phyloP scores from a whole-genome alignment of 2,113 vertebrate genomes.

The Eleginops maclovinus region DNA sequence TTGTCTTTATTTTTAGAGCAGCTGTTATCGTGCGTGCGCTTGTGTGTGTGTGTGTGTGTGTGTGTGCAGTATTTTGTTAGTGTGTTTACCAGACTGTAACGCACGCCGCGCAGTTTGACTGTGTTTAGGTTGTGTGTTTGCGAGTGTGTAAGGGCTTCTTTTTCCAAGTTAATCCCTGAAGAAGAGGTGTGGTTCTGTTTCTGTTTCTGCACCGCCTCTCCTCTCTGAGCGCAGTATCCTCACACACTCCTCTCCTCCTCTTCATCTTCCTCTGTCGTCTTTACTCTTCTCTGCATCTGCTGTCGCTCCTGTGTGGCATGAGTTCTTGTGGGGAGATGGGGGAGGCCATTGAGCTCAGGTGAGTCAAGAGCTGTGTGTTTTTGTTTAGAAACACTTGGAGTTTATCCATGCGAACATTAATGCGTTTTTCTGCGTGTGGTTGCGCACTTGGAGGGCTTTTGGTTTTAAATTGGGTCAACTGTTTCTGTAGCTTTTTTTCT shows the following conservation, averaged over 20 bases:
- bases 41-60: slow-evolving; percentile 24
- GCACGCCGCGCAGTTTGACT: slow-evolving; percentile 36
- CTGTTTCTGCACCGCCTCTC: slow-evolving; percentile 58
- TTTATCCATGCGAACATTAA: neutral
- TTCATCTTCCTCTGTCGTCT: slow-evolving; percentile 45
- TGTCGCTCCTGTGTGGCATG: slow-evolving; percentile 63
- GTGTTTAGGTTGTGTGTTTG: slow-evolving; percentile 44
- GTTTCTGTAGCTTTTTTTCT: slow-evolving; percentile 47
- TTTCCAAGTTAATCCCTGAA: slow-evolving; percentile 82
- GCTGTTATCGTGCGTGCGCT: slow-evolving; percentile 37
- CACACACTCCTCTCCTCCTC: slow-evolving; percentile 62
- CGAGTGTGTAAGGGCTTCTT: slow-evolving; percentile 58
- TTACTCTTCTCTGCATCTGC: slow-evolving; percentile 52
- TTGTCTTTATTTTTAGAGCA: slow-evolving; percentile 72
- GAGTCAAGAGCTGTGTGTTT: slow-evolving; percentile 58
- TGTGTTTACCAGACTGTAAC: slow-evolving; percentile 37
- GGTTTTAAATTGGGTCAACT: slow-evolving; percentile 63
- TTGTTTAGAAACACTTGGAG: neutral
- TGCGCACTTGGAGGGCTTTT: slow-evolving; percentile 35
- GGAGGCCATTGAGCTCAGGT: slow-evolving; percentile 82
- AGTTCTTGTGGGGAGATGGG: slow-evolving; percentile 79
- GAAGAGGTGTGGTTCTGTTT: slow-evolving; percentile 81
- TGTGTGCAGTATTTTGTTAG: slow-evolving; percentile 11
- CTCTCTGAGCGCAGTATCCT: slow-evolving; percentile 60
- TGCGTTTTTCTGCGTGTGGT: neutral